Base-by-base conservation (phyloP, 2,113 vertebrate genomes). In the Toxotes chatareus region DNA sequence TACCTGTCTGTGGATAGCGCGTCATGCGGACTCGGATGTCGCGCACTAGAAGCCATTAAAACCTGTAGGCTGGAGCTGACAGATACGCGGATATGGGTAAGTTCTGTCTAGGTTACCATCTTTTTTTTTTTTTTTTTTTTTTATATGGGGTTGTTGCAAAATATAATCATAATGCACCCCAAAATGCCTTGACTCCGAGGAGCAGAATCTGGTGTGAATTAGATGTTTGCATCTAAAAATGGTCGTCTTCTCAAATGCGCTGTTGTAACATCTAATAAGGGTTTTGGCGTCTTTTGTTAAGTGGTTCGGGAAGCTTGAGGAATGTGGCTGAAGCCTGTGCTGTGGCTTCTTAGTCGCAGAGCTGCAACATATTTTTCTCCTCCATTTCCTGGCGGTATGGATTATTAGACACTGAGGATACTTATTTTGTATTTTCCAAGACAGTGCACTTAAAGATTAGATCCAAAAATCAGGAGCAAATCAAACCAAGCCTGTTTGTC, bases 71-170 rank as follows among this genome's bases (percentile, higher is more conserved):
- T 92, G 93, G 93, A 93, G 91, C 91, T 89, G 89, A 94, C 86
- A 87, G 83, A 94, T 81, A 89, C 76, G 92, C 93, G 88, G 94
- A 94, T 87, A 95, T 95, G 94, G 93, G 94, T 95, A 88, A 95
- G 94, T 95, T 88, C 36, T 73, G 44, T 56, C 51, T 71, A n/a
- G 76, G 36, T 66, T 68, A 53, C 16, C 60, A 3, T 83, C 5
- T 63, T 81, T 38, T 36, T 61, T n/a, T 8, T n/a, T n/a, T n/a
- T n/a, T 63, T 81, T 38, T 36, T 61, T 16, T 51, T 21, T 51
- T 21, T 44, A 44, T 44, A 9, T 44, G 59, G 61, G 76, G 62
- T 66, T 79, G 63, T 53, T 84, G 51, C 11, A 16, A 70, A 68
- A 72, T 32, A 21, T 17, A 36, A 40, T 66, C 32, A 16, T 7